Base-by-base conservation (phyloP, 2,113 vertebrate species). In the Ctenodactylus gundi region DNA sequence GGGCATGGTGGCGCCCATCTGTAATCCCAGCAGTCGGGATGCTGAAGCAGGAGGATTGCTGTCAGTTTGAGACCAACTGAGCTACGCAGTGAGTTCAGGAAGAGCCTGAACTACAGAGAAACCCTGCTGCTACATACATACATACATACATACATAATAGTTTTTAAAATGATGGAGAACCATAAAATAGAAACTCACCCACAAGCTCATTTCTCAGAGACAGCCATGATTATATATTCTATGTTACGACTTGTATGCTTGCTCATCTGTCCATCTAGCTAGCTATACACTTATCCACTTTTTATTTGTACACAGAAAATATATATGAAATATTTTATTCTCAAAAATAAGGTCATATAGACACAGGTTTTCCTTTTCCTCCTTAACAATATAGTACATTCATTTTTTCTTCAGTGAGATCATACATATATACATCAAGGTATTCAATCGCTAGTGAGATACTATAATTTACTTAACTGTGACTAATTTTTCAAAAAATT, bases 81-180 rank as follows among this genome's bases (percentile, higher is more conserved):
- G n/a, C n/a, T n/a, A n/a, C n/a, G n/a, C n/a, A n/a, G n/a, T n/a
- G n/a, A n/a, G n/a, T n/a, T n/a, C n/a, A n/a, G n/a, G n/a, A n/a
- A n/a, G n/a, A n/a, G n/a, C n/a, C n/a, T n/a, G n/a, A n/a, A n/a
- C n/a, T n/a, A n/a, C n/a, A n/a, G n/a, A n/a, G n/a, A n/a, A n/a
- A n/a, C n/a, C n/a, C n/a, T n/a, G n/a, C n/a, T n/a, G n/a, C n/a
- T n/a, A n/a, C n/a, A n/a, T n/a, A n/a, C n/a, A n/a, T n/a, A n/a
- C n/a, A n/a, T n/a, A n/a, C n/a, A n/a, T n/a, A n/a, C n/a, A n/a
- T n/a, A n/a, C n/a, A n/a, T n/a, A n/a, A n/a, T n/a, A n/a, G n/a
- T n/a, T 34, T 53, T 70, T 34, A 77, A 70, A 96, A 96, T 80
- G n/a, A 58, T 8, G 6, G 41, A 93, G 84, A 72, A 31, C 46